A percentile compares a stretch with the other conserved stretches of the same genome.
Evolutionary conservation across 1,140 invertebrate genomes (phyloP).

Genomic region (Frieseomelitta varia): DNA sequence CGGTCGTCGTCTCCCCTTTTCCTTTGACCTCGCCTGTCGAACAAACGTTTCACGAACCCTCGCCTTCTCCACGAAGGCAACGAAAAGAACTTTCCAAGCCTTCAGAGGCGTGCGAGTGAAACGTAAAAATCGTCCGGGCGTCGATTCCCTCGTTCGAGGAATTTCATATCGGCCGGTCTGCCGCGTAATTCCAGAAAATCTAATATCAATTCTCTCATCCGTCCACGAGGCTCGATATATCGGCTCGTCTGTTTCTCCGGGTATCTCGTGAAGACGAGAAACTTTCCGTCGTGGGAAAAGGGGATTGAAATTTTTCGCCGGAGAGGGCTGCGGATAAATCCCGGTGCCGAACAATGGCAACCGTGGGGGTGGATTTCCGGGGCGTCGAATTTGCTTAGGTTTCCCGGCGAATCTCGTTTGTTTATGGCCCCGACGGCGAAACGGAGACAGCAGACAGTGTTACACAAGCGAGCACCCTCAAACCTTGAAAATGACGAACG

Average conservation of each 20-base stretch:
- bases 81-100: too few species aligned
- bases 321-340: not conserved
- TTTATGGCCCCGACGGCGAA: not conserved
- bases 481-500: too few species aligned
- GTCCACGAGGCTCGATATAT: constrained; percentile 10
- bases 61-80: not conserved
- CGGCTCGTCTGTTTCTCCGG: constrained; percentile 7
- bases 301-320: constrained; percentile 4
- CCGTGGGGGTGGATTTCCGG: not conserved
- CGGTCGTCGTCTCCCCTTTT: not conserved
- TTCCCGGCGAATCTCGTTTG: not conserved
- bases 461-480: not conserved
- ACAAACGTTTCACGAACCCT: not conserved
- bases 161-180: constrained; percentile 5
- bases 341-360: not conserved
- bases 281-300: not conserved
- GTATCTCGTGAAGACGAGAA: too few species aligned
- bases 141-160: not conserved
- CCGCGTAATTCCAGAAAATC: constrained; percentile 13
- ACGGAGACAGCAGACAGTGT: not conserved
- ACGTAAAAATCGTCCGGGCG: not conserved
- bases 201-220: constrained; percentile 13
- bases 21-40: not conserved
- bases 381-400: not conserved
- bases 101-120: too few species aligned